Conservation (phyloP, 2,888 invertebrate genomes). For the Sialis lutaria region DNA sequence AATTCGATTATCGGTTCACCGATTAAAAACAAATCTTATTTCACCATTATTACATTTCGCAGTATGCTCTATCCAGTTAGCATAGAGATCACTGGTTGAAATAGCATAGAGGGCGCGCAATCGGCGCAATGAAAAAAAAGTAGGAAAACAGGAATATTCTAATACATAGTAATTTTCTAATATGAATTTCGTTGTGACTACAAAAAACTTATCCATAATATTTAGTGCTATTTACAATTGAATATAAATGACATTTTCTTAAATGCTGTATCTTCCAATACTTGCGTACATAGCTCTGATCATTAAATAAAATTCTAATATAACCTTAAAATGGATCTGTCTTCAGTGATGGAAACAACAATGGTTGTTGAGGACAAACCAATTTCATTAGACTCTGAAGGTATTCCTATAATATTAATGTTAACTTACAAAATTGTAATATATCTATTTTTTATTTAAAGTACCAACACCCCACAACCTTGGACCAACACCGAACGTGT, state of each 20-base stretch:
- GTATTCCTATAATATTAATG: too few relatives aligned
- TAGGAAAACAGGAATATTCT: background rate
- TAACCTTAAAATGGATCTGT: conserved; percentile 2
- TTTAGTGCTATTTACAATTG: background rate
- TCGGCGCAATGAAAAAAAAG: background rate
- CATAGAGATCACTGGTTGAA: background rate
- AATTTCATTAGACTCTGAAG: background rate
- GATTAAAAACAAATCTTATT: too few relatives aligned
- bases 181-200: background rate
- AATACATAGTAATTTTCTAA: background rate
- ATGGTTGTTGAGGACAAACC: conserved; percentile 3
- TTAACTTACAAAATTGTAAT: too few relatives aligned
- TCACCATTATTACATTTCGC: too few relatives aligned
- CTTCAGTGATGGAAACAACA: background rate
- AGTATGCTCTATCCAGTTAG: too few relatives aligned
- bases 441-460: too few relatives aligned
- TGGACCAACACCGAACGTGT: too few relatives aligned
- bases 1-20: too few relatives aligned
- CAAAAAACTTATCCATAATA: background rate
- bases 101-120: background rate
- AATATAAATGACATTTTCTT: background rate
- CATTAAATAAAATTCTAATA: background rate
- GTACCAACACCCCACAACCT: too few relatives aligned
- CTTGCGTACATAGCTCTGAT: too few relatives aligned
- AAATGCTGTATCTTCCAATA: too few relatives aligned